Evolutionary conservation across 2,888 invertebrate genomes (phyloP).

Genomic region (Caprella mutica): DNA sequence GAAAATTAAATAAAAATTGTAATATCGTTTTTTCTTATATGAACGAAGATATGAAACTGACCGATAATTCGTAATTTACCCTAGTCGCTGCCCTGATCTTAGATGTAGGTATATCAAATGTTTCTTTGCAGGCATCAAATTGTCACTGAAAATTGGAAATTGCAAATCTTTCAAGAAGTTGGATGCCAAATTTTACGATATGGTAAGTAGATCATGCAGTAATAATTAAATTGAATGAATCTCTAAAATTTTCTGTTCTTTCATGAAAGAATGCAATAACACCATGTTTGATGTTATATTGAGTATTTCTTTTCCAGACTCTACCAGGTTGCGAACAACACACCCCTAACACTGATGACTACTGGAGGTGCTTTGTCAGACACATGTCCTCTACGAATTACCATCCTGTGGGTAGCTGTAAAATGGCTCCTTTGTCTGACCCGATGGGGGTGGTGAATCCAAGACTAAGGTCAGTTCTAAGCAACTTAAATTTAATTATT

Average conservation of each 20-base stretch:
- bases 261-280: not conserved
- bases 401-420: conserved; percentile 26
- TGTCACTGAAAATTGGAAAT: conserved; percentile 61
- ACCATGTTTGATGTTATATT: not conserved
- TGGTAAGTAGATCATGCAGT: conserved; percentile 41
- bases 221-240: not conserved
- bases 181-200: conserved; percentile 57
- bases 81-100: too few species aligned
- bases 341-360: conserved; percentile 2
- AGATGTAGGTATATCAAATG: too few species aligned
- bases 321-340: conserved; percentile 16
- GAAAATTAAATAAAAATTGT: too few species aligned
- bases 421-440: conserved; percentile 40
- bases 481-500: too few species aligned
- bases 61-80: too few species aligned
- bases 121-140: conserved; percentile 55
- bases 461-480: conserved; percentile 44
- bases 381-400: conserved; percentile 45
- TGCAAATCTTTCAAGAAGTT: conserved; percentile 56
- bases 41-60: too few species aligned
- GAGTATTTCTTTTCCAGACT: not conserved
- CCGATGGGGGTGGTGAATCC: conserved; percentile 63
- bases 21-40: too few species aligned
- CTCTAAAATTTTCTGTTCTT: not conserved
- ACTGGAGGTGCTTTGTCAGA: conserved; percentile 6